Conservation (phyloP, 2,888 invertebrate genomes). For the Brachyopa scutellaris region DNA sequence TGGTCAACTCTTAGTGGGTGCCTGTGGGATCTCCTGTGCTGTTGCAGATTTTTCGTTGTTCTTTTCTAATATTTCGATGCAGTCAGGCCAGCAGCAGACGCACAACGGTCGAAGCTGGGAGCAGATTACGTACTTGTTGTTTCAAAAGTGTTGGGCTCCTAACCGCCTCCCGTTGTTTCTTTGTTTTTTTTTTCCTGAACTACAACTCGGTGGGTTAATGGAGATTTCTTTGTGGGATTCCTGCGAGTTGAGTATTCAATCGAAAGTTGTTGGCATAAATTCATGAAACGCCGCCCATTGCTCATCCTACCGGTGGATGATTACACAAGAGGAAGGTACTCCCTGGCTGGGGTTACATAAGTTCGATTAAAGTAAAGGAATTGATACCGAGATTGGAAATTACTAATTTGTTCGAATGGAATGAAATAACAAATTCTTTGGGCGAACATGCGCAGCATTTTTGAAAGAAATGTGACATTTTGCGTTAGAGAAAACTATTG, state of each 20-base stretch:
- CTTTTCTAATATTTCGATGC: constrained; percentile 51
- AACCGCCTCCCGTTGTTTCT: constrained; percentile 47
- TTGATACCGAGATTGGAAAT: constrained; percentile 47
- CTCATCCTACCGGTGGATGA: constrained; percentile 44
- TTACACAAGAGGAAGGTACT: constrained; percentile 22
- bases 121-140: constrained; percentile 32
- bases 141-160: constrained; percentile 53
- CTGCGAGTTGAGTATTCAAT: constrained; percentile 66
- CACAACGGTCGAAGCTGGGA: constrained; percentile 3
- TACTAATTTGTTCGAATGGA: constrained; percentile 42
- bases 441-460: too few species aligned
- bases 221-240: constrained; percentile 37
- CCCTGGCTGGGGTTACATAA: constrained; percentile 55
- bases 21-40: constrained; percentile 38
- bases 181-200: constrained; percentile 31
- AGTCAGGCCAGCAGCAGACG: too few species aligned
- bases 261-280: constrained; percentile 67
- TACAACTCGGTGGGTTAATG: constrained; percentile 40
- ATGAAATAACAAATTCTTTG: too few species aligned
- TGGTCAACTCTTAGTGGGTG: constrained; percentile 42
- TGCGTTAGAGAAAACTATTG: too few species aligned
- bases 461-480: too few species aligned
- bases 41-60: too few species aligned
- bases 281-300: constrained; percentile 65
- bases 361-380: constrained; percentile 56